Conservation (phyloP, 2,797 vertebrate species). For the Melanotaenia boesemani region DNA sequence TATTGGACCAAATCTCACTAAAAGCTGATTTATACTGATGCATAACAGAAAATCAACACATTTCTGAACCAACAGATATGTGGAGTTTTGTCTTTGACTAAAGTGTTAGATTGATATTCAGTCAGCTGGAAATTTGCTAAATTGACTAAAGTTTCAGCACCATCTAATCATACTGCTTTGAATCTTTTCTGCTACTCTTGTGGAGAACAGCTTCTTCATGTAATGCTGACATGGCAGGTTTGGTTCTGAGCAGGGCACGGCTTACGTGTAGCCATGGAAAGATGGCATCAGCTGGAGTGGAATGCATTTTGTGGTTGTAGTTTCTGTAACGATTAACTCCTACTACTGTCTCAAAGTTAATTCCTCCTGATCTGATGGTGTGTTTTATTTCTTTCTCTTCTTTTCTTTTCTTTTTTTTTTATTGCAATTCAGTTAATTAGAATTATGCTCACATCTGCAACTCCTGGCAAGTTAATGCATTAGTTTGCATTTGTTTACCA, state of each 20-base stretch:
- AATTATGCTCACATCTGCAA: constrained; percentile 9
- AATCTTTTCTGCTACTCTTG: neutral
- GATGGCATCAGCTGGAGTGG: constrained; percentile 38
- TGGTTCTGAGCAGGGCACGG: constrained; percentile 44
- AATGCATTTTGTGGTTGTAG: constrained; percentile 30
- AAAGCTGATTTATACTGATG: neutral
- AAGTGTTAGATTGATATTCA: neutral
- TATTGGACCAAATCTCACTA: neutral
- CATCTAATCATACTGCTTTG: neutral
- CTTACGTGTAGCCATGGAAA: constrained; percentile 61
- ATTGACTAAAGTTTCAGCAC: neutral
- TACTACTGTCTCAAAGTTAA: constrained; percentile 8
- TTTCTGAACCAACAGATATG: neutral
- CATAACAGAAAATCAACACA: neutral
- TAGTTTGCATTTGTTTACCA: neutral
- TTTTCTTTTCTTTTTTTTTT: neutral
- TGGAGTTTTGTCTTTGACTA: neutral
- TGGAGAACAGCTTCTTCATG: constrained; percentile 8
- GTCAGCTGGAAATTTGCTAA: neutral
- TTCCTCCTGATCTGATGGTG: constrained; percentile 13
- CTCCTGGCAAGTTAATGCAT: neutral
- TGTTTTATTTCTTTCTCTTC: constrained; percentile 4
- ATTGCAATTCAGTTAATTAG: neutral
- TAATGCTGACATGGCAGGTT: constrained; percentile 46
- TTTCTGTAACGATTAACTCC: constrained; percentile 47